Evolutionary conservation across 1,140 invertebrate genomes (phyloP).

Genomic region (Wasmannia auropunctata): DNA sequence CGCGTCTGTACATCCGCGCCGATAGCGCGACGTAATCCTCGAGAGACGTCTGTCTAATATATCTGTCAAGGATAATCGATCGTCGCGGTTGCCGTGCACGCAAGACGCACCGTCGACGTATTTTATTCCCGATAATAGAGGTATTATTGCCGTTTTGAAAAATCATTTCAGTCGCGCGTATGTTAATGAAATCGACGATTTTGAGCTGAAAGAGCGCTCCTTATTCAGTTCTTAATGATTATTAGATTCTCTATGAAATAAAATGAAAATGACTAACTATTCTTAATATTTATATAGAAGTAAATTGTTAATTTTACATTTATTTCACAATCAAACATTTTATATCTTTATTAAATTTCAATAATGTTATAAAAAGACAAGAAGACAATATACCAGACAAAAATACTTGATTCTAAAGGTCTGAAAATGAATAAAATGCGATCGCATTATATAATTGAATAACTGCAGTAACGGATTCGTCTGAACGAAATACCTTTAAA

Average conservation of each 20-base stretch:
- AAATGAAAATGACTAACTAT: neutral
- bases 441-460: neutral
- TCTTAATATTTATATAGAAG: neutral
- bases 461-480: neutral
- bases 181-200: neutral
- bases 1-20: slow-evolving; percentile 48
- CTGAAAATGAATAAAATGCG: neutral
- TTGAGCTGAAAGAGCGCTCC: no score
- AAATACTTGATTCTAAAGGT: neutral
- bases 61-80: slow-evolving; percentile 72
- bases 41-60: slow-evolving; percentile 71
- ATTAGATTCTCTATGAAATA: neutral
- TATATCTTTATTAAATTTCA: neutral
- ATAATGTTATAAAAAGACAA: neutral
- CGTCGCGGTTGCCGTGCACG: slow-evolving; percentile 33
- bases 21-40: slow-evolving; percentile 55
- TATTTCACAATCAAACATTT: neutral
- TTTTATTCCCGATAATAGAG: slow-evolving; percentile 24
- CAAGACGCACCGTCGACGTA: slow-evolving; percentile 52
- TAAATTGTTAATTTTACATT: neutral
- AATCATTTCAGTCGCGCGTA: neutral
- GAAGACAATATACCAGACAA: neutral
- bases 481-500: neutral
- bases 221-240: neutral
- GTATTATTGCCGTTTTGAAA: neutral